Conservation (phyloP, 2,888 invertebrate species). For the Hirtodrosophila histrioides region DNA sequence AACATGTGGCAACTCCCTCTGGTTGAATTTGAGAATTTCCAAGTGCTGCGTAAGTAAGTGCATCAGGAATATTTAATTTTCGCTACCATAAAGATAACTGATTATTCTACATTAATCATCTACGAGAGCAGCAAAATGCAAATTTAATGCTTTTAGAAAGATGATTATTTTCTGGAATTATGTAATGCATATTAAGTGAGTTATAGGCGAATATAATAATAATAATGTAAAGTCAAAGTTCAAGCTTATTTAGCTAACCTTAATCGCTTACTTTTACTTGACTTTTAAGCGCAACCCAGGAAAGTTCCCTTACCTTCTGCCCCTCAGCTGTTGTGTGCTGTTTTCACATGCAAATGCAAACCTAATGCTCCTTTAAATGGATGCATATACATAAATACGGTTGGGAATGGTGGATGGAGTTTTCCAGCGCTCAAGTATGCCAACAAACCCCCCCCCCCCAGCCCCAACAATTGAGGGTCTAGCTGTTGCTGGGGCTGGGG, state of each 20-base stretch:
- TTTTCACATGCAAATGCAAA: slow-evolving; percentile 41
- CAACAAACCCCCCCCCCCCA: neutral
- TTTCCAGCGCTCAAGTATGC: slow-evolving; percentile 35
- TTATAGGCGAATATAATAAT: too few relatives aligned
- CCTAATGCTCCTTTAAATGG: slow-evolving; percentile 43
- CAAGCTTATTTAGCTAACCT: slow-evolving; percentile 34
- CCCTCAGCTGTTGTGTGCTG: neutral
- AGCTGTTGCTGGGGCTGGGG: neutral
- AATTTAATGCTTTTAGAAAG: too few relatives aligned
- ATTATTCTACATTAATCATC: too few relatives aligned
- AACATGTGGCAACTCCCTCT: too few relatives aligned
- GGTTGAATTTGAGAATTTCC: too few relatives aligned
- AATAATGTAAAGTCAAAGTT: slow-evolving; percentile 6
- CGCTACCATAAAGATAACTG: too few relatives aligned
- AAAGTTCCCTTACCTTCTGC: neutral
- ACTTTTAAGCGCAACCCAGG: slow-evolving; percentile 15
- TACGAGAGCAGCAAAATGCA: too few relatives aligned
- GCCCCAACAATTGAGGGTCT: neutral
- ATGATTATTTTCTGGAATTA: too few relatives aligned
- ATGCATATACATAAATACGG: neutral
- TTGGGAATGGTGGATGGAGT: slow-evolving; percentile 3
- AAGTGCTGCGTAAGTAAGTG: too few relatives aligned
- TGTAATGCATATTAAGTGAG: too few relatives aligned
- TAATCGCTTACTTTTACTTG: slow-evolving; percentile 46
- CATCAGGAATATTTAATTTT: too few relatives aligned